A percentile compares a stretch with the other conserved stretches of the same genome.
These are phyloP conservation scores for Enoplosus armatus DNA, from an alignment of 2,797 vertebrate species.

Conservation along the genomic window DNA sequence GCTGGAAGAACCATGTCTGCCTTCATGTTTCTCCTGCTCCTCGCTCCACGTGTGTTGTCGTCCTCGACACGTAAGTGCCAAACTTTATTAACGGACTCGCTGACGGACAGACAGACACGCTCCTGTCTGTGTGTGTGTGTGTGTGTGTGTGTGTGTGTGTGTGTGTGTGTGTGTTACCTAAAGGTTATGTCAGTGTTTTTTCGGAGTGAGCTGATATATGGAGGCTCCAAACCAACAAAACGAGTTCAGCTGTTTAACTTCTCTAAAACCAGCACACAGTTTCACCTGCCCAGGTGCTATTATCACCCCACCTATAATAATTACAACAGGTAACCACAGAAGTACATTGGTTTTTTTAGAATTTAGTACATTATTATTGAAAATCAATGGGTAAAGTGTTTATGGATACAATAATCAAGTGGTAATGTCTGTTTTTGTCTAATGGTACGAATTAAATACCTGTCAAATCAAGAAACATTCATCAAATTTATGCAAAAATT, in stretches of 20 bases:
- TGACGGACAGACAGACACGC: background rate
- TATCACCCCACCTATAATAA: conserved; percentile 17
- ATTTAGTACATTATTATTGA: background rate
- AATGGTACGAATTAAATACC: background rate
- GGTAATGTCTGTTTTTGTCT: background rate
- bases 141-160: too few relatives aligned
- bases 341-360: too few relatives aligned
- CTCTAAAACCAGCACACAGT: background rate
- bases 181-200: background rate
- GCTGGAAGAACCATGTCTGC: conserved; percentile 63
- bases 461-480: background rate
- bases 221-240: conserved; percentile 13
- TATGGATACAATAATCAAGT: background rate
- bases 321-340: background rate
- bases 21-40: conserved; percentile 65
- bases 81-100: conserved; percentile 14
- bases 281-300: background rate
- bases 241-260: background rate
- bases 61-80: conserved; percentile 81
- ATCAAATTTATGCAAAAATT: background rate
- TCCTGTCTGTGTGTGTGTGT: too few relatives aligned
- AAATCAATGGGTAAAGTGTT: background rate
- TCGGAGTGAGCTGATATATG: background rate
- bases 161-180: too few relatives aligned
- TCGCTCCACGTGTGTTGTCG: conserved; percentile 68